Evolutionary conservation across 64 coral and sea anemone genomes (phyloP).

Genomic region (Montipora capricornis): DNA sequence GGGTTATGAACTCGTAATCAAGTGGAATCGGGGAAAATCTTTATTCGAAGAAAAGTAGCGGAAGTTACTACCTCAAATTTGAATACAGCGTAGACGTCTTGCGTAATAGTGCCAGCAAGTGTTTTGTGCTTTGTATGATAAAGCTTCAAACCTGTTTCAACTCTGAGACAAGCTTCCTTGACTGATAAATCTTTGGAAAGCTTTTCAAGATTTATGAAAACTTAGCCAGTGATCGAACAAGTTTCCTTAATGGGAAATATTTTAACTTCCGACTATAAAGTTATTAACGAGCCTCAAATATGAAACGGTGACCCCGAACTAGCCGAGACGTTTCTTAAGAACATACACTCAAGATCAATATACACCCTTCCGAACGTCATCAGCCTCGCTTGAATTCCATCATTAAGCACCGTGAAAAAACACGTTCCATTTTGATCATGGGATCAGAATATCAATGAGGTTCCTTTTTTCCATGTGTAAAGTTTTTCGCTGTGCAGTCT

Average conservation of each 20-base stretch:
- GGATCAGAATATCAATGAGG: too few species aligned
- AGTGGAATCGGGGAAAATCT: background rate
- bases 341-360: background rate
- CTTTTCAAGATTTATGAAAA: background rate
- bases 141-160: too few species aligned
- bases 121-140: too few species aligned
- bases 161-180: too few species aligned
- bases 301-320: background rate
- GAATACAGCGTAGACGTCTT: background rate
- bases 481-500: too few species aligned
- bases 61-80: slow-evolving; percentile 1
- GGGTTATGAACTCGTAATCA: background rate
- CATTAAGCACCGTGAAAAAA: too few species aligned
- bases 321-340: background rate
- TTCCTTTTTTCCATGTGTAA: too few species aligned
- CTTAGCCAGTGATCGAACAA: background rate
- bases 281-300: background rate
- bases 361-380: background rate
- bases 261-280: background rate
- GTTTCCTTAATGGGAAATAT: background rate
- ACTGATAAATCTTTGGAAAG: background rate
- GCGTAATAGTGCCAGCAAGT: background rate
- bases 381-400: background rate
- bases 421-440: too few species aligned
- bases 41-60: background rate